These are phyloP conservation scores for Burhinus oedicnemus DNA, from an alignment of 2,113 vertebrate species.

Conservation along the genomic window DNA sequence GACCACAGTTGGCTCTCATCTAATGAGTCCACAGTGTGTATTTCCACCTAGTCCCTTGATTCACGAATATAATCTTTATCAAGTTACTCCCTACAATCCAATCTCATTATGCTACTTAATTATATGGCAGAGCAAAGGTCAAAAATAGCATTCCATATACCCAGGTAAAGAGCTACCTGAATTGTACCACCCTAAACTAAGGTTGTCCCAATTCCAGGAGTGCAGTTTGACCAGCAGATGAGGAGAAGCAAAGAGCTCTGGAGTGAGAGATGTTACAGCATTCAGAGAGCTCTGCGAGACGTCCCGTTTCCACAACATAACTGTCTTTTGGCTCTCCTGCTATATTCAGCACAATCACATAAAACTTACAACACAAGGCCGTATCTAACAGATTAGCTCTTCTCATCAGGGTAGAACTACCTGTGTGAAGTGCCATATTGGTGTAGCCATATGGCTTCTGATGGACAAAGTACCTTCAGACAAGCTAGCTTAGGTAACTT, in stretches of 20 bases:
- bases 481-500: neutral
- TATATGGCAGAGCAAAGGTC: neutral
- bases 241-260: neutral
- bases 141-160: neutral
- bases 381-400: neutral
- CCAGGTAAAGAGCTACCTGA: neutral
- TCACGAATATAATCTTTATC: neutral
- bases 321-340: neutral
- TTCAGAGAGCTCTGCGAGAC: neutral
- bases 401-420: neutral
- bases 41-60: neutral
- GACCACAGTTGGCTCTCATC: neutral
- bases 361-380: neutral
- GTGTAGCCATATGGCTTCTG: neutral
- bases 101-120: neutral
- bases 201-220: neutral
- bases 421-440: neutral
- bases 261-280: neutral
- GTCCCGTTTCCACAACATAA: neutral
- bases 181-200: neutral
- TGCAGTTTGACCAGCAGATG: neutral
- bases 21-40: neutral
- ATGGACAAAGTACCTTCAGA: neutral
- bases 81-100: neutral
- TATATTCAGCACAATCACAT: rapidly evolving